These are phyloP conservation scores for Drosophila flavopinicola DNA, from an alignment of 2,888 invertebrate genomes.

Conservation along the genomic window DNA sequence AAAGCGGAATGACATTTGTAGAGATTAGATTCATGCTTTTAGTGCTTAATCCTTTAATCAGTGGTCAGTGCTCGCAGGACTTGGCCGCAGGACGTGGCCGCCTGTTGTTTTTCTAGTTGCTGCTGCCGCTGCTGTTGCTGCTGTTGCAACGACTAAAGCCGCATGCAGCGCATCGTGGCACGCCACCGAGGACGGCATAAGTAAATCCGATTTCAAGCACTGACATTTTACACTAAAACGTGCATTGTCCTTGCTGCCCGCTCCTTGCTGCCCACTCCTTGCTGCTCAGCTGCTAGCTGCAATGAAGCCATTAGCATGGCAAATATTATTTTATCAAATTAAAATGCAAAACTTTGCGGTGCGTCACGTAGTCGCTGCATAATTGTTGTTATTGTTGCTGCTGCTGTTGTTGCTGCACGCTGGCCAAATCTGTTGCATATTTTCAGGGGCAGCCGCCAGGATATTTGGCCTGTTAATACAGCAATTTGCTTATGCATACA, in stretches of 20 bases:
- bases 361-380: slow-evolving; percentile 64
- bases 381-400: too few relatives aligned
- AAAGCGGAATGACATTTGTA: slow-evolving; percentile 61
- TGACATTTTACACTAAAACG: slow-evolving; percentile 45
- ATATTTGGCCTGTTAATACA: slow-evolving; percentile 57
- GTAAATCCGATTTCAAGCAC: slow-evolving; percentile 52
- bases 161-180: slow-evolving; percentile 37
- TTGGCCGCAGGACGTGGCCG: slow-evolving; percentile 9
- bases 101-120: slow-evolving; percentile 22
- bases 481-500: slow-evolving; percentile 71
- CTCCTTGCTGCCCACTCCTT: too few relatives aligned
- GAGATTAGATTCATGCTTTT: slow-evolving; percentile 73
- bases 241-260: slow-evolving; percentile 43
- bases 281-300: neutral
- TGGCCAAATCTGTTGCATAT: slow-evolving; percentile 48
- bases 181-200: slow-evolving; percentile 25
- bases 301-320: slow-evolving; percentile 75
- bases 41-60: slow-evolving; percentile 75
- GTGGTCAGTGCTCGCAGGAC: too few relatives aligned
- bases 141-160: slow-evolving; percentile 56
- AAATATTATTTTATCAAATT: slow-evolving; percentile 79
- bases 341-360: slow-evolving; percentile 67
- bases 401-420: slow-evolving; percentile 1
- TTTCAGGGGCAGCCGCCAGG: slow-evolving; percentile 44
- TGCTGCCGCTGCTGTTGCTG: slow-evolving; percentile 25